Percentiles rank a stretch among this genome's conserved stretches.
These are phyloP conservation scores for Notarius quadriscutis DNA, from an alignment of 2,113 vertebrate genomes.

Conservation along the genomic window DNA sequence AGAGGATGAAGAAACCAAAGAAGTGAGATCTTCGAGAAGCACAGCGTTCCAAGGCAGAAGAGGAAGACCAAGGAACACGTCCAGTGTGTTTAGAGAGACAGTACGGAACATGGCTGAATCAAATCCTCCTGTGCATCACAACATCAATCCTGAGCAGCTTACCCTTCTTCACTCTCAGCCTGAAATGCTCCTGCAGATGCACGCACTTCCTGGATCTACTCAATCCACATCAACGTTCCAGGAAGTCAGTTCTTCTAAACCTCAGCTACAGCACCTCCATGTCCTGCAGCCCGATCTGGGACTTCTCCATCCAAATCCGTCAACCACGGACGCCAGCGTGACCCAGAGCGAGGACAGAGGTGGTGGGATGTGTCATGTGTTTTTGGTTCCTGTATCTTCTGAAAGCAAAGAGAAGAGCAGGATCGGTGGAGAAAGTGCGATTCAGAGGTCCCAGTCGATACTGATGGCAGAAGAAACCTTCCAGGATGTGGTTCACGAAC, in stretches of 20 bases:
- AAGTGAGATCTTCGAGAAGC: not conserved
- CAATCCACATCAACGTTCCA: constrained; percentile 36
- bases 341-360: not conserved
- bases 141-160: constrained; percentile 10
- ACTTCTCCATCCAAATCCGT: constrained; percentile 43
- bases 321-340: not conserved
- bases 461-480: constrained; percentile 51
- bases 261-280: constrained; percentile 47
- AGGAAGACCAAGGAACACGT: not conserved
- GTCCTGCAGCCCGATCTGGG: constrained; percentile 21
- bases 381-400: constrained; percentile 55
- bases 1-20: constrained; percentile 33
- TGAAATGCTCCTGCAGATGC: constrained; percentile 41
- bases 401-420: constrained; percentile 8
- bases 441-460: constrained; percentile 29
- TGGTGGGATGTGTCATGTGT: constrained; percentile 53
- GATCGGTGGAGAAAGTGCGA: constrained; percentile 23
- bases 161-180: constrained; percentile 42
- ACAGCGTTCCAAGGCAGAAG: not conserved
- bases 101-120: not conserved
- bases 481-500: constrained; percentile 35
- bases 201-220: constrained; percentile 3
- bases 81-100: not conserved
- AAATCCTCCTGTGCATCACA: constrained; percentile 6
- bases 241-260: not conserved